These are phyloP conservation scores for Parapsyche elsis DNA, from an alignment of 1,140 invertebrate species.

Conservation along the genomic window DNA sequence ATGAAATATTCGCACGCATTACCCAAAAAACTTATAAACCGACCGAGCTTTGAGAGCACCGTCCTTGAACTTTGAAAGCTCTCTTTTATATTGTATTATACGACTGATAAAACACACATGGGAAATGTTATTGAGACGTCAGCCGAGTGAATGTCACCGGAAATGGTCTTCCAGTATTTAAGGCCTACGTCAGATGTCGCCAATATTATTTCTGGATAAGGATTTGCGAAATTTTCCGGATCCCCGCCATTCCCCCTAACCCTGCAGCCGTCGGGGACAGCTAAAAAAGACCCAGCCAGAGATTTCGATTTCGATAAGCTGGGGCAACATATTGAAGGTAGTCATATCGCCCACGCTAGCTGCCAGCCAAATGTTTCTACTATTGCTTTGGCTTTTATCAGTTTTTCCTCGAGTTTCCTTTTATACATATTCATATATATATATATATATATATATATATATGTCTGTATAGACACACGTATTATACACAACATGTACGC, in stretches of 20 bases:
- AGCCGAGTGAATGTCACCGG: slow-evolving; percentile 20
- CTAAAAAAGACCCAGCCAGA: slow-evolving; percentile 10
- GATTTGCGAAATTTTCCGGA: neutral
- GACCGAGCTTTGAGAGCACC: too few species aligned
- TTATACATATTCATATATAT: neutral
- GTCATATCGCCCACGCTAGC: slow-evolving; percentile 24
- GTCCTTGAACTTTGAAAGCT: too few species aligned
- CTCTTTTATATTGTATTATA: too few species aligned
- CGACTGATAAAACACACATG: neutral
- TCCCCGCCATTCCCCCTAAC: neutral
- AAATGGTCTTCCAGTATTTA: slow-evolving; percentile 30
- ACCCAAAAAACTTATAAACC: too few species aligned
- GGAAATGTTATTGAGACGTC: slow-evolving; percentile 23
- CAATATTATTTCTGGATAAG: slow-evolving; percentile 25
- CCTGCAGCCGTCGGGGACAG: slow-evolving; percentile 7
- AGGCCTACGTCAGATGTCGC: slow-evolving; percentile 15
- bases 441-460: too few species aligned
- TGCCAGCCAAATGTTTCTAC: slow-evolving; percentile 4
- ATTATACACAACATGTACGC: too few species aligned
- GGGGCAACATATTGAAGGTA: slow-evolving; percentile 34
- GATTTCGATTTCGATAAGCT: slow-evolving; percentile 42
- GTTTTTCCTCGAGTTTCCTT: neutral
- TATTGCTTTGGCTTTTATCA: neutral
- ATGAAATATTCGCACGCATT: too few species aligned
- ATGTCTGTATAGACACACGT: too few species aligned